phyloP scores from a whole-genome alignment of 2,888 invertebrate genomes.

The Hipparchia sbordonii region DNA sequence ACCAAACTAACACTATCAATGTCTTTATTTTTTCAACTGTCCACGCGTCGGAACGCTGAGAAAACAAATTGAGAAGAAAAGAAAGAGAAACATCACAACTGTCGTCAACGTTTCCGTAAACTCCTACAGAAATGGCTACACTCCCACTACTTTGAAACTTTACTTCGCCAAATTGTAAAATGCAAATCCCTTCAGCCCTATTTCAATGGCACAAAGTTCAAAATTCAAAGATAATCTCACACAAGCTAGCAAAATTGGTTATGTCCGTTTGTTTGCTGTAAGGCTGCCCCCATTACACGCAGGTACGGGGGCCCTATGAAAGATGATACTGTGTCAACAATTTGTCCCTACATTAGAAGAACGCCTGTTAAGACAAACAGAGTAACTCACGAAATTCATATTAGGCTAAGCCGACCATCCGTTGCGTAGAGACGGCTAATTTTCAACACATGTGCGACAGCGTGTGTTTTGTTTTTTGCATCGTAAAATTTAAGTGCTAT shows the following conservation, averaged over 20 bases:
- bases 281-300: constrained; percentile 57
- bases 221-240: constrained; percentile 41
- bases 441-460: constrained; percentile 68
- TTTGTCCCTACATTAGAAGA: constrained; percentile 76
- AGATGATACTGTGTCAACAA: constrained; percentile 79
- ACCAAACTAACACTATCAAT: constrained; percentile 42
- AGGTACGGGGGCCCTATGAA: constrained; percentile 75
- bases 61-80: constrained; percentile 63
- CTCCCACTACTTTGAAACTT: constrained; percentile 48
- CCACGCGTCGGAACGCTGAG: constrained; percentile 65
- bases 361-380: constrained; percentile 72
- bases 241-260: constrained; percentile 40
- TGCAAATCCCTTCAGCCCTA: constrained; percentile 37
- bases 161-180: constrained; percentile 37
- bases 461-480: constrained; percentile 64
- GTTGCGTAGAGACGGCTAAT: constrained; percentile 63
- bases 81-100: constrained; percentile 59
- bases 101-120: constrained; percentile 70
- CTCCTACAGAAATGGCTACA: constrained; percentile 57
- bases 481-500: constrained; percentile 73
- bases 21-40: constrained; percentile 68
- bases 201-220: constrained; percentile 43
- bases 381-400: constrained; percentile 75
- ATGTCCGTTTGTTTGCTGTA: constrained; percentile 46
- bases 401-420: constrained; percentile 78